phyloP scores from a whole-genome alignment of 2,888 invertebrate species.

The Resseliella maxima region DNA sequence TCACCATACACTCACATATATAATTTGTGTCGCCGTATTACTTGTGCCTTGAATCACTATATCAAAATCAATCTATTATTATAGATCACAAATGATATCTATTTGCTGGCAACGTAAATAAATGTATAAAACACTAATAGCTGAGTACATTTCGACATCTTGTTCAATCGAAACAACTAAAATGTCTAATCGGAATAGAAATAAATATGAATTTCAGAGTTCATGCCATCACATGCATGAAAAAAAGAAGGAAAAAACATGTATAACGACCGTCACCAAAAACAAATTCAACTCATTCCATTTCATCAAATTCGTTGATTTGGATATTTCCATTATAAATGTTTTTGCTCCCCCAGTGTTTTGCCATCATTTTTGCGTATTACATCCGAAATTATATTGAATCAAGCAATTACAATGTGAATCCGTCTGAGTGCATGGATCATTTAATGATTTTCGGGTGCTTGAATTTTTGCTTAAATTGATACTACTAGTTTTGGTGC shows the following conservation, averaged over 20 bases:
- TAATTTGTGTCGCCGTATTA: background rate
- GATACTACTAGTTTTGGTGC: background rate
- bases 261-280: too few relatives aligned
- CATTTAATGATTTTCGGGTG: background rate
- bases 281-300: background rate
- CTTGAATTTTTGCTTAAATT: background rate
- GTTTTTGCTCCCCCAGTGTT: background rate
- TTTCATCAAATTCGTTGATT: background rate
- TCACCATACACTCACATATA: too few relatives aligned
- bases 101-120: background rate
- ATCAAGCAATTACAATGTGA: background rate
- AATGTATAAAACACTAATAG: background rate
- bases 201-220: too few relatives aligned
- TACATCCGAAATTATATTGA: background rate
- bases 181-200: background rate
- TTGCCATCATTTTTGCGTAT: background rate
- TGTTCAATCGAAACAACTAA: background rate
- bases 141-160: background rate
- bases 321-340: too few relatives aligned
- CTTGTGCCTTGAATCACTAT: background rate
- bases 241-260: too few relatives aligned
- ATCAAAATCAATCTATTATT: constrained; percentile 33
- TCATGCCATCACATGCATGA: too few relatives aligned
- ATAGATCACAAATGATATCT: background rate
- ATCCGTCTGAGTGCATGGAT: background rate